Evolutionary conservation across 2,888 invertebrate genomes (phyloP), one percentile per base, ranked within the genome.

Genomic region (Amiota communis): DNA sequence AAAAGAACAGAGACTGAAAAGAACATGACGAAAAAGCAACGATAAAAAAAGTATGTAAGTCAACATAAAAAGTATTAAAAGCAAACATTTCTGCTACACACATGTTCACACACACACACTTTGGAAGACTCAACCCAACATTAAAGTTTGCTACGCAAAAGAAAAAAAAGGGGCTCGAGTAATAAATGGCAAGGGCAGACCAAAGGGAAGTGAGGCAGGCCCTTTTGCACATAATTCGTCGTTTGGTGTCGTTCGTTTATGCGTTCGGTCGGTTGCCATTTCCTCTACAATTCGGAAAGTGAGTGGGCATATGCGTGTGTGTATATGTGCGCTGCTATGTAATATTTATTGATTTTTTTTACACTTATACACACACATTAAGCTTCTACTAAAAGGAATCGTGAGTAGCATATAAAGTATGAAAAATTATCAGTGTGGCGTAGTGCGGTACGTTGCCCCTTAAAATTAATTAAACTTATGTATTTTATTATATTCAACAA

Each of bases 271-370:
- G 36, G 51, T 15, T 53, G 15, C 20, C 17, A 47, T 65, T 65
- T n/a, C 46, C 63, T 63, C 36, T 48, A 61, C 64, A 63, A 64
- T n/a, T 17, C 36, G 36, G 36, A 36, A 36, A 36, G 59, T 17
- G 59, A 11, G 59, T 53, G 64, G 63, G 9, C 56, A 12, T 36
- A 47, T 51, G 57, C 51, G 47, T 51, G 75, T 75, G 67, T 75
- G 72, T 76, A 69, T 76, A 71, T 77, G 59, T 76, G 56, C 36
- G 72, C 57, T 48, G 57, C 74, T 76, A 78, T 82, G 77, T 81
- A 75, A 75, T 77, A 76, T 75, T 72, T 83, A 83, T 83, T 77
- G 83, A 83, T 83, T 83, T 81, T 86, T 80, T 77, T 17, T 12
- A 71, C 63, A 23, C 12, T 8, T 51, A 51, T 51, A n/a, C n/a